Percentiles rank a stretch among this genome's conserved stretches.
These are phyloP conservation scores for Drosophila repletoides DNA, from an alignment of 1,140 invertebrate genomes.

Conservation along the genomic window DNA sequence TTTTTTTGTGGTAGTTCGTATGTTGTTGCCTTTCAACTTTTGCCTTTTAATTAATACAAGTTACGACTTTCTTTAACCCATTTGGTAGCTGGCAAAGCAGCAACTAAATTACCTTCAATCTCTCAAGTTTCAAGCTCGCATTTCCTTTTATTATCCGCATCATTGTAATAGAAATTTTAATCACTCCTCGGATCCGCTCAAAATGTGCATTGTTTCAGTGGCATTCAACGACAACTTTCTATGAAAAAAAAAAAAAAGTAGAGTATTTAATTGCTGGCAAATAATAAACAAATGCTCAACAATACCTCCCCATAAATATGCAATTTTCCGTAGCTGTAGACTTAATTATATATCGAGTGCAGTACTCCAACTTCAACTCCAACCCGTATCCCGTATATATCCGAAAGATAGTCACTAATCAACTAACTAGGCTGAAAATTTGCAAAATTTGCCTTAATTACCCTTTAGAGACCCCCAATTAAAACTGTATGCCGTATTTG, in stretches of 20 bases:
- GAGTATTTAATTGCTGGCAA: conserved; percentile 61
- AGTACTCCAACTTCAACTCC: too few relatives aligned
- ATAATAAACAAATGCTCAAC: conserved; percentile 56
- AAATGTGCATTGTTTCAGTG: conserved; percentile 48
- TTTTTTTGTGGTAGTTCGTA: too few relatives aligned
- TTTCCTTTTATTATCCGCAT: conserved; percentile 31
- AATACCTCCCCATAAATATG: conserved; percentile 49
- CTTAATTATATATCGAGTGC: conserved; percentile 28
- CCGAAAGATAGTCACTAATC: conserved; percentile 3
- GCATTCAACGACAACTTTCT: conserved; percentile 60
- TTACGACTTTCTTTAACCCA: conserved; percentile 74
- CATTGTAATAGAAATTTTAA: conserved; percentile 41
- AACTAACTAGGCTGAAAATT: conserved; percentile 16
- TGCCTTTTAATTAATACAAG: conserved; percentile 70
- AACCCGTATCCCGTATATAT: too few relatives aligned
- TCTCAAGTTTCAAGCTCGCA: not conserved
- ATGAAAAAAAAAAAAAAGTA: conserved; percentile 22
- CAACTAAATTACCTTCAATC: conserved; percentile 32
- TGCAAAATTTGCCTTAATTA: conserved; percentile 30
- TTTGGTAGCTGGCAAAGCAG: conserved; percentile 28
- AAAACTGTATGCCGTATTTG: conserved; percentile 16
- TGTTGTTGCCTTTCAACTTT: conserved; percentile 36
- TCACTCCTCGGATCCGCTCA: conserved; percentile 25
- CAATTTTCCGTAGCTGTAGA: conserved; percentile 29
- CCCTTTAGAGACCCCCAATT: conserved; percentile 18